phyloP scores from a whole-genome alignment of 1,140 invertebrate genomes.

The Adelges cooleyi region DNA sequence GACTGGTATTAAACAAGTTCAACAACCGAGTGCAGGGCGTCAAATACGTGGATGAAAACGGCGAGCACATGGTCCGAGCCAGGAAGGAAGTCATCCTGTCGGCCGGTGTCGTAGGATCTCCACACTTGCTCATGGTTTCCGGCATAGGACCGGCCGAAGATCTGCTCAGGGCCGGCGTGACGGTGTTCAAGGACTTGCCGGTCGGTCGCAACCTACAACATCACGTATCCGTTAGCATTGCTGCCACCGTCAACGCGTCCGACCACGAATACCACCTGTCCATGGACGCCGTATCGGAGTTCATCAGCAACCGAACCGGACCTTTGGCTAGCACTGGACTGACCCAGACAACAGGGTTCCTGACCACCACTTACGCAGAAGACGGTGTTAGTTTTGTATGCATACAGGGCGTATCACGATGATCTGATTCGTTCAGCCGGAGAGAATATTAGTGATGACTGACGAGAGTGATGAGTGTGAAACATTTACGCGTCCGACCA shows the following conservation, averaged over 20 bases:
- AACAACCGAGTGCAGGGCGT: slow-evolving; percentile 46
- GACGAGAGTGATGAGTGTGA: no score
- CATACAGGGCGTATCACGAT: no score
- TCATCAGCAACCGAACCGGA: slow-evolving; percentile 38
- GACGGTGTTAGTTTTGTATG: slow-evolving; percentile 24
- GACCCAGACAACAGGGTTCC: slow-evolving; percentile 38
- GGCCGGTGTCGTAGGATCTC: slow-evolving; percentile 57
- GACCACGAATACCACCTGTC: slow-evolving; percentile 36
- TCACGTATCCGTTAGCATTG: slow-evolving; percentile 40
- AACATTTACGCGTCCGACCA: no score
- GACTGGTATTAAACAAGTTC: slow-evolving; percentile 54
- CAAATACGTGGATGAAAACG: slow-evolving; percentile 42
- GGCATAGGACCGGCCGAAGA: slow-evolving; percentile 53
- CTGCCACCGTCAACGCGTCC: slow-evolving; percentile 38
- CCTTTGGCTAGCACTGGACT: slow-evolving; percentile 41
- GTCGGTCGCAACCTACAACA: slow-evolving; percentile 50
- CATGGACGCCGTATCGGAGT: slow-evolving; percentile 38
- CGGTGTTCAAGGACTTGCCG: slow-evolving; percentile 41
- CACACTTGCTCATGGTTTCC: slow-evolving; percentile 60
- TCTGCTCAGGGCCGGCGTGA: slow-evolving; percentile 41
- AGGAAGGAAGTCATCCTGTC: slow-evolving; percentile 55
- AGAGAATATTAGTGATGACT: no score
- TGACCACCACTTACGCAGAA: slow-evolving; percentile 32
- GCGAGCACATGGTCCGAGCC: slow-evolving; percentile 30
- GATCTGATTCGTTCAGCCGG: no score